Percentiles rank a stretch among this genome's conserved stretches.
These are phyloP conservation scores for Labeo rohita DNA, from an alignment of 2,113 vertebrate genomes.

Conservation along the genomic window DNA sequence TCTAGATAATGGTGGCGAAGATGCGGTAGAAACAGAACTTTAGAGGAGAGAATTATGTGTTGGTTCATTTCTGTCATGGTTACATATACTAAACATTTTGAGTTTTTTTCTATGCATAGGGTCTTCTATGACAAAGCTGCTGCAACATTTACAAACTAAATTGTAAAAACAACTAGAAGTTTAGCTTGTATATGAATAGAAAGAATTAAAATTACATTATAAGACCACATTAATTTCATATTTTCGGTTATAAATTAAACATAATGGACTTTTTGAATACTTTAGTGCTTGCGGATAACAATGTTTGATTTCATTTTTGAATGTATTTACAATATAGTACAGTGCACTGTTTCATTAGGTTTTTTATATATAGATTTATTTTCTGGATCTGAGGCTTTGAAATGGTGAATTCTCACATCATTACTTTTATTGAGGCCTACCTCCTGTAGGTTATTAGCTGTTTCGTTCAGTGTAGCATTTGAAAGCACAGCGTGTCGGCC, in stretches of 20 bases:
- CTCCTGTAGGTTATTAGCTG: neutral
- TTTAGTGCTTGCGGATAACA: neutral
- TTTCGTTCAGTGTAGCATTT: neutral
- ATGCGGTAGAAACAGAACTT: conserved; percentile 75
- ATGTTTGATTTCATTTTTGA: conserved; percentile 20
- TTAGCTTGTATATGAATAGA: neutral
- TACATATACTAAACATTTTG: neutral
- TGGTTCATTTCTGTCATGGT: neutral
- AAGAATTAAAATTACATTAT: neutral
- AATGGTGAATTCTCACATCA: neutral
- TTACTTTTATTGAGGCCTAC: neutral
- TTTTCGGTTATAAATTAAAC: neutral
- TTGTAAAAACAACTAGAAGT: neutral
- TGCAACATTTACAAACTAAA: neutral
- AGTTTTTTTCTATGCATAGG: neutral
- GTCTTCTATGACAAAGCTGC: neutral
- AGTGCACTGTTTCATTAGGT: neutral
- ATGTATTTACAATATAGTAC: conserved; percentile 26
- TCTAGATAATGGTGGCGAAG: conserved; percentile 74
- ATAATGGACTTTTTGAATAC: neutral
- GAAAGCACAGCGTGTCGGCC: neutral
- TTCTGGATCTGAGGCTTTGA: neutral
- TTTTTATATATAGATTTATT: neutral
- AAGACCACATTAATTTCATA: neutral
- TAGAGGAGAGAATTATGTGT: conserved; percentile 53